A percentile compares a stretch with the other conserved stretches of the same genome.
phyloP scores from a whole-genome alignment of 2,113 vertebrate species.

The Pycnonotus jocosus region DNA sequence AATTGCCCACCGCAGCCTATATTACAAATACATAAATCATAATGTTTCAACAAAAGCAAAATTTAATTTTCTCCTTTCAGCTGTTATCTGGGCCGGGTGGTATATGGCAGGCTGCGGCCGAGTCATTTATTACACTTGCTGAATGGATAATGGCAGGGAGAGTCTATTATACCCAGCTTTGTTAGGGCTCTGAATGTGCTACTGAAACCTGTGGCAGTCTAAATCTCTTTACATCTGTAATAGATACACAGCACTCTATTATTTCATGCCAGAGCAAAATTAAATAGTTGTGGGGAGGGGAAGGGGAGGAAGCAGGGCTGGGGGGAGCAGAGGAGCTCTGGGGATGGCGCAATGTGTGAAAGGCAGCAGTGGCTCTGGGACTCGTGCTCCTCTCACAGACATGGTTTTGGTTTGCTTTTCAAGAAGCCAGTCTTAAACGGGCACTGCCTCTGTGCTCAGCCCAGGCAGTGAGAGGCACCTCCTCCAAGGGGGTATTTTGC shows the following conservation, averaged over 20 bases:
- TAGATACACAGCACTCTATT: constrained; percentile 83
- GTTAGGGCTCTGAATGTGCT: constrained; percentile 80
- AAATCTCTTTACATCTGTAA: constrained; percentile 83
- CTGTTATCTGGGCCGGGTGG: constrained; percentile 89
- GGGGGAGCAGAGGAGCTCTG: background rate
- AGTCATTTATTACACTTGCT: constrained; percentile 95
- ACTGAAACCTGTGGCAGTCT: constrained; percentile 72
- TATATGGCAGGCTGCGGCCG: constrained; percentile 84
- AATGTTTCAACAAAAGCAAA: constrained; percentile 98
- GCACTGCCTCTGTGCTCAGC: background rate
- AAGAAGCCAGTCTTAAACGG: background rate
- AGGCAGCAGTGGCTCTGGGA: background rate
- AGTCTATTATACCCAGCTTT: constrained; percentile 86
- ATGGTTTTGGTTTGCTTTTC: background rate
- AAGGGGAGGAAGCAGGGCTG: background rate
- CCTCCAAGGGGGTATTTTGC: background rate
- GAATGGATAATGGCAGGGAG: constrained; percentile 91
- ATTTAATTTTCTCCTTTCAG: constrained; percentile 95
- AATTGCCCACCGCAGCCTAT: constrained; percentile 82
- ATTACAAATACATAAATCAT: constrained; percentile 99
- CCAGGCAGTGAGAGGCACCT: background rate
- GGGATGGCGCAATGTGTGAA: background rate
- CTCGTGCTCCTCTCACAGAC: background rate
- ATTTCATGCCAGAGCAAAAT: constrained; percentile 80
- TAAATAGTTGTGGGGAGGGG: constrained; percentile 68